Conservation (phyloP, 2,113 vertebrate species). For the Irena cyanogastra region DNA sequence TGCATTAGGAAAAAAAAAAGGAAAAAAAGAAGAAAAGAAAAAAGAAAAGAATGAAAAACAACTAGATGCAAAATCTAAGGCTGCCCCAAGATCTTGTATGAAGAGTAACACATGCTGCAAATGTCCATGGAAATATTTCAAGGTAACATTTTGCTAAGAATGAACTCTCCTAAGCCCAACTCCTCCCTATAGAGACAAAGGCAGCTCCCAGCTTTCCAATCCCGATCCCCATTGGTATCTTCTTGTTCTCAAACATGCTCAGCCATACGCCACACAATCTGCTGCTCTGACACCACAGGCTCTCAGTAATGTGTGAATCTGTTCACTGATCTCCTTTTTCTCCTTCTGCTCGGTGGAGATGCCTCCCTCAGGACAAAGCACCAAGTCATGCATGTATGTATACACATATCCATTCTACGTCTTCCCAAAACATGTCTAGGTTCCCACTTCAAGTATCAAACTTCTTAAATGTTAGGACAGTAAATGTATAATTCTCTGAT, state of each 20-base stretch:
- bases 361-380: background rate
- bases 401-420: background rate
- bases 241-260: background rate
- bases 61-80: background rate
- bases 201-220: background rate
- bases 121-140: background rate
- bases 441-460: background rate
- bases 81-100: background rate
- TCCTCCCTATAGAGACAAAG: background rate
- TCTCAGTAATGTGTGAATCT: background rate
- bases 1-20: background rate
- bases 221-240: background rate
- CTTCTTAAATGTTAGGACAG: background rate
- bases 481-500: background rate
- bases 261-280: background rate
- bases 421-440: background rate
- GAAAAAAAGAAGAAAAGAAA: rapidly evolving
- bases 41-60: background rate
- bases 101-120: background rate
- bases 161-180: background rate
- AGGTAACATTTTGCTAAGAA: background rate
- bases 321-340: background rate
- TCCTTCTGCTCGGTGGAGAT: background rate
- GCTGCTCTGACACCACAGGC: background rate
- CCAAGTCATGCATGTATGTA: background rate